Conservation (phyloP, 2,888 invertebrate genomes). For the Drosophila austrosaltans region DNA sequence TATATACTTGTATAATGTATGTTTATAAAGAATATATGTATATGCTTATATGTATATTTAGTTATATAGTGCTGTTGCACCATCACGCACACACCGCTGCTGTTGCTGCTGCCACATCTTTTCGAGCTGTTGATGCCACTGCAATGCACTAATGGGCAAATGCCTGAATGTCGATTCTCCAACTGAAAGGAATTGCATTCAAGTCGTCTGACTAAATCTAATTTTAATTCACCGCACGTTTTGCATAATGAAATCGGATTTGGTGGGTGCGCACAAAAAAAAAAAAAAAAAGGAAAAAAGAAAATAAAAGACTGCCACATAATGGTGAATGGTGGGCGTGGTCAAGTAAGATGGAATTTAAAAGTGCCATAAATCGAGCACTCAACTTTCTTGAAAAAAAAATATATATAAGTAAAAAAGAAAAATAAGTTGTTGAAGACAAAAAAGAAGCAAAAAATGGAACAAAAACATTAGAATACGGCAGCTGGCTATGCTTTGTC, state of each 20-base stretch:
- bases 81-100: background rate
- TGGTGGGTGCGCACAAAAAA: conserved; percentile 41
- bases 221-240: conserved; percentile 72
- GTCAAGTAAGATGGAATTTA: conserved; percentile 19
- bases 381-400: conserved; percentile 34
- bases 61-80: conserved; percentile 11
- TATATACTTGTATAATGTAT: conserved; percentile 39
- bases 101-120: background rate
- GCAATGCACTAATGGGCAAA: conserved; percentile 50
- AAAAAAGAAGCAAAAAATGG: background rate
- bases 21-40: conserved; percentile 15
- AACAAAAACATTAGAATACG: conserved; percentile 5
- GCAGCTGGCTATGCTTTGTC: conserved; percentile 17
- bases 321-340: conserved; percentile 26
- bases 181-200: conserved; percentile 45
- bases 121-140: conserved; percentile 14
- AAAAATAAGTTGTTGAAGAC: background rate
- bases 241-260: conserved; percentile 75
- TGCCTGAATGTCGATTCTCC: conserved; percentile 25
- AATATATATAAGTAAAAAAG: conserved; percentile 4
- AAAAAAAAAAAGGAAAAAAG: conserved; percentile 20
- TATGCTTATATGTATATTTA: conserved; percentile 13
- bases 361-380: conserved; percentile 43
- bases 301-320: conserved; percentile 3
- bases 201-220: conserved; percentile 57